Base-by-base conservation (phyloP, 2,113 vertebrate species). In the Urocolius indicus region DNA sequence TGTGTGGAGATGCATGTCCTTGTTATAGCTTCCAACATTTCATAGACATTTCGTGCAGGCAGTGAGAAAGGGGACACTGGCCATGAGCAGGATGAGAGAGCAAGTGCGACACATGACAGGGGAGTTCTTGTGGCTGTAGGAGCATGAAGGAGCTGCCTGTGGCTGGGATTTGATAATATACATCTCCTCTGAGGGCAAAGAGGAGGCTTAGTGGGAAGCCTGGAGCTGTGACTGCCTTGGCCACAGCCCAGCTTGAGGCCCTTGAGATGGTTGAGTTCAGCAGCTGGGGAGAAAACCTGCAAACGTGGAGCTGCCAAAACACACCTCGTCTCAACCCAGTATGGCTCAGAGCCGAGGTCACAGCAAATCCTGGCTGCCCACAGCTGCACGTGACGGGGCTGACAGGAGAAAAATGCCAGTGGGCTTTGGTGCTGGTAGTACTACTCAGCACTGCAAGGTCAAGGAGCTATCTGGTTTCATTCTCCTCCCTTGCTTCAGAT, bases 401-500 rank as follows among this genome's bases (percentile, higher is more conserved):
- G 59, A 55, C 3, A 3, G 0, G 43, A 59, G 63, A 49, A 43
- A 43, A 4, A 20, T 79, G 54, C 30, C 73, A 3, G 16, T 22
- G 58, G 75, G 5, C 45, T 54, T 20, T 54, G 78, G 69, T 46
- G 78, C 69, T 62, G 84, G 78, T 45, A 41, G 38, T 57, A 49
- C 13, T 3, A 41, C 38, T 41, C 38, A 41, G 3, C 1, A 4
- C 65, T 80, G 30, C 91, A 87, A 95, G 82, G 71, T 82, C 79
- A 63, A 22, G 5, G 19, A 36, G 59, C 12, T 29, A 16, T 16
- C 46, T 32, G 43, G 19, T 3, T 26, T 57, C 45, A 3, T n/a
- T 16, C 16, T 51, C 32, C 5, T 11, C 2, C 0, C 0, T 2
- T 1, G 1, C 19, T 54, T 30, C 71, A 9, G 2, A 23, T 46